These are phyloP conservation scores for Rhinoraja longicauda DNA, from an alignment of 2,797 vertebrate genomes.

Conservation along the genomic window DNA sequence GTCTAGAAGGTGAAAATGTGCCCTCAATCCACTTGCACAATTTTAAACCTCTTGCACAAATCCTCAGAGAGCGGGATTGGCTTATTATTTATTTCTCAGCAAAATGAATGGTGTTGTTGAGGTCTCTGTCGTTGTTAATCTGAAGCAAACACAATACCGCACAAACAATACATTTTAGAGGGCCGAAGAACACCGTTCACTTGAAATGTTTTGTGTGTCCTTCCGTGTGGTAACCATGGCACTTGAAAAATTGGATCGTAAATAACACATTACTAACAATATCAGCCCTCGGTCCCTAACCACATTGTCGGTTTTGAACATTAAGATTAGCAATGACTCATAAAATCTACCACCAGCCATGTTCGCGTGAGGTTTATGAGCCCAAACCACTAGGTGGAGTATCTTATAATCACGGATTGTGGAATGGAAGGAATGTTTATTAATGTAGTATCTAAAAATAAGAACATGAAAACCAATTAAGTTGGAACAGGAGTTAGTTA, in stretches of 20 bases:
- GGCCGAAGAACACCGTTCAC: not conserved
- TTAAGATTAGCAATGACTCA: not conserved
- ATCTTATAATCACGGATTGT: not conserved
- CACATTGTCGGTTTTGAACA: not conserved
- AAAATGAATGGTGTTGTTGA: not conserved
- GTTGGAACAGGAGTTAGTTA: too few species aligned
- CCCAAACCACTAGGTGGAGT: slow-evolving; percentile 19
- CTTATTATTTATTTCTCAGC: not conserved
- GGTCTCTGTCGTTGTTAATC: not conserved
- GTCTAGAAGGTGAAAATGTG: not conserved
- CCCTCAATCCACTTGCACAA: not conserved
- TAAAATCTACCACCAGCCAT: not conserved
- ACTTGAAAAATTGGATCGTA: not conserved
- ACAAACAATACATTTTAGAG: not conserved
- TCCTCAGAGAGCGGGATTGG: not conserved
- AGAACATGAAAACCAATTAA: too few species aligned
- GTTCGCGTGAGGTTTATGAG: not conserved
- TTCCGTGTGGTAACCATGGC: not conserved
- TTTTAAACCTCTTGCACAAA: not conserved
- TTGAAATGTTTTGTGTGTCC: not conserved
- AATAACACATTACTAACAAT: not conserved
- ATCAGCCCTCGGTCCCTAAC: not conserved
- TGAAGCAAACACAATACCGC: not conserved
- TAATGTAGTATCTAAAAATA: not conserved
- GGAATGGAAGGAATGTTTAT: not conserved